Base-by-base conservation (phyloP, 64 coral and sea anemone species). In the Stichodactyla mertensii region DNA sequence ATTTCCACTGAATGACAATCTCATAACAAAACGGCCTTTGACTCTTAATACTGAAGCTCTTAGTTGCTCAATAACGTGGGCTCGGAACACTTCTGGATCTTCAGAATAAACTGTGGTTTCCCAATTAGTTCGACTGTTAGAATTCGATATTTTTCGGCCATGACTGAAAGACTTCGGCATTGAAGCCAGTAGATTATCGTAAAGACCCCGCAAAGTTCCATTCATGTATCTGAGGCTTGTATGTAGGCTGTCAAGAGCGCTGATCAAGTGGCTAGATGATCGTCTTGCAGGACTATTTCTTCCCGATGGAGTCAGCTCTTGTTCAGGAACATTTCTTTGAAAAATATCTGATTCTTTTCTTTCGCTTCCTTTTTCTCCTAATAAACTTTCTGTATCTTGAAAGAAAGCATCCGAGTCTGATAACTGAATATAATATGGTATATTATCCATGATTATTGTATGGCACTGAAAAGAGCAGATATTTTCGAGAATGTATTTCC, bases 151-250 rank as follows among this genome's bases (percentile, higher is more conserved):
- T 23, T 74, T n/a, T 28, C 24, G 16, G 24, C 69, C 69, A 31
- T 74, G 69, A 31, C 69, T 74, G 16, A 74, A 74, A 74, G 69
- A 74, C 69, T 74, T 74, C 8, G 69, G 69, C 69, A 74, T 27
- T 12, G 69, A 74, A 12, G 69, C 69, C 0, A 74, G 69, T 4
- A 74, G 69, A 74, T 23, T 74, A 74, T 74, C 69, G 69, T 74
- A 31, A 12, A 74, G 69, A 74, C 69, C 69, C 27, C 24, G 7
- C 27, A 74, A 31, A 74, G 69, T 74, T 5, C 69, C 69, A 11
- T 74, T 74, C 69, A 74, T 74, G 16, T 23, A 36, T 13, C 69
- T 26, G 12, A 74, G 69, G 69, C 26, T 74, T 23, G 69, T 74
- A 74, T 74, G 69, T 12, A 74, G 69, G 10, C 69, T 74, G 69